Percentiles rank a stretch among this genome's conserved stretches.
Evolutionary conservation across 2,888 invertebrate species (phyloP).

Genomic region (Coenonympha arcania): DNA sequence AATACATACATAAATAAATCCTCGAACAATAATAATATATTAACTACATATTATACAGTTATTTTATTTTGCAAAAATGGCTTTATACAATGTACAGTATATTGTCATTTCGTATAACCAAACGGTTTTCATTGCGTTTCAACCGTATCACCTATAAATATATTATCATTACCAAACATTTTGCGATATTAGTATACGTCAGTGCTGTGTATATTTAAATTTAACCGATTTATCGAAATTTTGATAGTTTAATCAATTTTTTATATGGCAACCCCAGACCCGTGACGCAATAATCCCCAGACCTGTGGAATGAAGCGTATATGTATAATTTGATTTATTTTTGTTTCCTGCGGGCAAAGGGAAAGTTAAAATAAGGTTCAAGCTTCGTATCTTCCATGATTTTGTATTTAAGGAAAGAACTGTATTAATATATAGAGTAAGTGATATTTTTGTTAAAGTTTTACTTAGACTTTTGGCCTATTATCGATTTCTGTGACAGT

Average conservation of each 20-base stretch:
- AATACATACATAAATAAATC: constrained; percentile 4
- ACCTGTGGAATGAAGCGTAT: background rate
- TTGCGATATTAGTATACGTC: constrained; percentile 5
- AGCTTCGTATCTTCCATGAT: constrained; percentile 30
- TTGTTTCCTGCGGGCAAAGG: background rate
- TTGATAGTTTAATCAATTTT: background rate
- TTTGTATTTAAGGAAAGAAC: constrained; percentile 27
- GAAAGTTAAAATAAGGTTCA: constrained; percentile 11
- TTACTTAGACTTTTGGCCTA: constrained; percentile 26
- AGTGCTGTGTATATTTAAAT: background rate
- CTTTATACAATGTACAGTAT: too few relatives aligned
- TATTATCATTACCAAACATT: background rate
- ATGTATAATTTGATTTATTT: background rate
- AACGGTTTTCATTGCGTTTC: too few relatives aligned
- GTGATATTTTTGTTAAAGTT: constrained; percentile 27
- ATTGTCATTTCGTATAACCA: too few relatives aligned
- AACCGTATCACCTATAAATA: background rate
- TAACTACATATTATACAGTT: background rate
- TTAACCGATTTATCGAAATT: background rate
- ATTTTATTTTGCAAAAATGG: too few relatives aligned
- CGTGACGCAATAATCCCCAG: background rate
- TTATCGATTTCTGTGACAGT: constrained; percentile 21
- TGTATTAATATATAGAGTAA: constrained; percentile 27
- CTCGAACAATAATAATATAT: background rate
- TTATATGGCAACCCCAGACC: background rate